These are phyloP conservation scores for Xiphorhynchus elegans DNA, from an alignment of 2,113 vertebrate genomes.

Conservation along the genomic window DNA sequence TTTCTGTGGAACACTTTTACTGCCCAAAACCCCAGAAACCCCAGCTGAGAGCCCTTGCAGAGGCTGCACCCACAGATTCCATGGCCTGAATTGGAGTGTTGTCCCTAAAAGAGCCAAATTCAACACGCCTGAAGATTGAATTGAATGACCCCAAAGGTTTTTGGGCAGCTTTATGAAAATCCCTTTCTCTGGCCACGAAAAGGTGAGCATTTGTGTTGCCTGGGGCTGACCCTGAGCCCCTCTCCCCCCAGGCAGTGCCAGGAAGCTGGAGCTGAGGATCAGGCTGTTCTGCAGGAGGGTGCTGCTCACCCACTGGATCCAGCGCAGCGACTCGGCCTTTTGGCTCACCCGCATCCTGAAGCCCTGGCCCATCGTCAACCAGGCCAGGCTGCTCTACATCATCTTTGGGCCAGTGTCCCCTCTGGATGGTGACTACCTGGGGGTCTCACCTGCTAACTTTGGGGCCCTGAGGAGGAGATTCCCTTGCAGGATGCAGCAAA, in stretches of 20 bases:
- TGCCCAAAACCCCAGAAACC: background rate
- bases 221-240: accelerated
- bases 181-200: too few species aligned
- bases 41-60: background rate
- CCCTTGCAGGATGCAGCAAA: background rate
- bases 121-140: background rate
- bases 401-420: slow-evolving; percentile 85
- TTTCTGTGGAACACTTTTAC: background rate
- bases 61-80: background rate
- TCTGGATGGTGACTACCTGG: slow-evolving; percentile 74
- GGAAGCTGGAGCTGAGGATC: slow-evolving; percentile 81
- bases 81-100: background rate
- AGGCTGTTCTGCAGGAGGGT: slow-evolving; percentile 84
- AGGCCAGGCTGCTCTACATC: slow-evolving; percentile 88
- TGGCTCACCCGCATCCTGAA: slow-evolving; percentile 87
- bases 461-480: background rate
- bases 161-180: background rate
- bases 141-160: background rate
- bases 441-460: background rate
- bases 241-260: slow-evolving; percentile 68
- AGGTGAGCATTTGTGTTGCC: accelerated
- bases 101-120: background rate
- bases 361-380: slow-evolving; percentile 89
- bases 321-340: slow-evolving; percentile 77
- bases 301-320: slow-evolving; percentile 80